Base-by-base conservation (phyloP, 2,888 invertebrate species). In the Rutpela maculata region DNA sequence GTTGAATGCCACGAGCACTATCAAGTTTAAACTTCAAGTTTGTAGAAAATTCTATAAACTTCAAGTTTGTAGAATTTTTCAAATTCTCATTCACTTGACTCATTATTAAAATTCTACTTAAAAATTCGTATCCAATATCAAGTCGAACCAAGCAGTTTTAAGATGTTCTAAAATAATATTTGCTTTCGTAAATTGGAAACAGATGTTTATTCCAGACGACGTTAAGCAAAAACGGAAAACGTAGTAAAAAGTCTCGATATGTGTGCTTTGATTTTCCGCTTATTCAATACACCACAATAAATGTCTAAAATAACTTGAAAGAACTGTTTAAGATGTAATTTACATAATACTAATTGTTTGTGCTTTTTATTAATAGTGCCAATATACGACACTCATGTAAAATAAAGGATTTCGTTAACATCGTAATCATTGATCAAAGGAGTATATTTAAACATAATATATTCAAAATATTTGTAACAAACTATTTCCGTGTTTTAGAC, bases 171-270 rank as follows among this genome's bases (percentile, higher is more conserved):
- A 63, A 63, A 38, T 38, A 63, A 22, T 38, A 63, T 63, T 35
- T 10, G 18, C 18, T 38, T 9, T 17, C 17, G 31, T 63, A 63
- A 63, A 63, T 35, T 35, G 31, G 31, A 22, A 38, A 18, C 63
- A 38, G 38, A 63, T 63, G 63, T 63, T 63, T 63, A 10, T 63
- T 18, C 11, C 18, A 38, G 38, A 38, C 1, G 22, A 35, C 35
- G 15, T 12, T 63, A 38, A 63, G 31, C 38, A 63, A 38, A 63
- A 18, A 4, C 9, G 63, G n/a, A 31, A 31, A 38, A 38, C 63
- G 38, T 63, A 38, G 38, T 63, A 63, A 63, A 38, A 63, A 38
- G 12, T 15, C 43, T 43, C 7, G 12, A 12, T 12, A 12, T 11
- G 15, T 12, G 1, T 43, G 43, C 43, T 12, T 43, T 12, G 43